Evolutionary conservation across 1,140 invertebrate genomes (phyloP).

Genomic region (Zaprionus davidi): DNA sequence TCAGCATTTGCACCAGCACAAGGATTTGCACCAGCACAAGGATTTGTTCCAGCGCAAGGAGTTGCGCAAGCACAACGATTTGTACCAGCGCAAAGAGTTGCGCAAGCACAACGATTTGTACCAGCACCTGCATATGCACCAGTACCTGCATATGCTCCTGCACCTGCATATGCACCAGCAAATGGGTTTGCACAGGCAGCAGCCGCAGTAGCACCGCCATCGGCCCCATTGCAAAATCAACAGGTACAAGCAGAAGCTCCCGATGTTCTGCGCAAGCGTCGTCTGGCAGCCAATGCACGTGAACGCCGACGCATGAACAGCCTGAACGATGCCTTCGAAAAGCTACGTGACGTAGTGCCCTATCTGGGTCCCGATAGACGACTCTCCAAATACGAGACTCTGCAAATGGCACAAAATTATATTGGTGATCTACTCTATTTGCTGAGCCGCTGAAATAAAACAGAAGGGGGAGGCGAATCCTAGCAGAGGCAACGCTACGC

Average conservation of each 20-base stretch:
- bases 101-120: no score
- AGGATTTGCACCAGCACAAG: no score
- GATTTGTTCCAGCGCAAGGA: no score
- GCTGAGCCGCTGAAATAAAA: slow-evolving; percentile 59
- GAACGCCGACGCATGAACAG: slow-evolving; percentile 93
- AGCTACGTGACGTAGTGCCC: slow-evolving; percentile 92
- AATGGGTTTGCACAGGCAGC: no score
- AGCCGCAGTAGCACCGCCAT: no score
- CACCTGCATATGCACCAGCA: no score
- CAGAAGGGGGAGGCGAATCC: background rate
- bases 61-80: no score
- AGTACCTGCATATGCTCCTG: background rate
- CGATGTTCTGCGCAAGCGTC: slow-evolving; percentile 87
- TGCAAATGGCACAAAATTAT: slow-evolving; percentile 95
- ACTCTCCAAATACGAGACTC: slow-evolving; percentile 93
- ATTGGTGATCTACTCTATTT: slow-evolving; percentile 90
- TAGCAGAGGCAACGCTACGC: background rate
- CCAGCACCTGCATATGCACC: no score
- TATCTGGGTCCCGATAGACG: slow-evolving; percentile 89
- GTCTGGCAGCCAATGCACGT: slow-evolving; percentile 91
- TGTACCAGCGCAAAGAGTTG: no score
- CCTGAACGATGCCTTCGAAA: slow-evolving; percentile 92
- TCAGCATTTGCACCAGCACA: no score
- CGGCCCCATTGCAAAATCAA: no score
- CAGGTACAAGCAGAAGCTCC: no score